Evolutionary conservation across 1,140 invertebrate species (phyloP), one percentile per base, ranked within the genome.

Genomic region (Matsumurasca onukii): DNA sequence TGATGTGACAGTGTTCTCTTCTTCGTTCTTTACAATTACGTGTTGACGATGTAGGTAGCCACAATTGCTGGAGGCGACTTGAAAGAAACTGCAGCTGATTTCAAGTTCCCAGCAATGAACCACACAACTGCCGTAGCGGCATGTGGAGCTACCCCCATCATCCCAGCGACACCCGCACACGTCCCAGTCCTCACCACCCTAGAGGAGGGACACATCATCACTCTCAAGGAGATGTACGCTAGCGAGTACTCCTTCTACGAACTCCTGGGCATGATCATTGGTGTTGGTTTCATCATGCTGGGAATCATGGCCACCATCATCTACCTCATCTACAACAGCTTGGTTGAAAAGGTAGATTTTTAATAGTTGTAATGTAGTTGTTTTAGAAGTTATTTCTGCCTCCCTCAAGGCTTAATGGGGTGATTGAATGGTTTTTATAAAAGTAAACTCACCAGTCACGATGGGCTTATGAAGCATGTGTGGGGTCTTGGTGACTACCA

Each of bases 221-320:
- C 55, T 27, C 55, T 59, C 2, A 25, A 24, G 24, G 55, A 59
- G 9, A 13, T 59, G 9, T 59, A 59, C 55, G 30, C 55, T 2
- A 27, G 24, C 55, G 55, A 59, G 55, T 65, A 65, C 31, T 45
- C 31, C 62, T 45, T 45, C 24, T 65, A 65, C 34, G 31, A 65
- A 39, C 62, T 65, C 9, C 24, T 65, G 17, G 62, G 62, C 20
- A 45, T 65, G 62, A 39, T 65, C 24, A 48, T 31, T 31, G 62
- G 62, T 13, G 62, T 65, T 9, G 62, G 62, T 12, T 27, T 65
- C 39, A 45, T 39, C 39, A 65, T 65, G 62, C 27, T 65, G 9
- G 24, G 31, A 12, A 1, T 65, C 24, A 65, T 65, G 62, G 62
- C 15, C 20, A n/a, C 48, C 3, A 45, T 65, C 3, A 45, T 65